A percentile compares a stretch with the other conserved stretches of the same genome.
Evolutionary conservation across 2,888 invertebrate genomes (phyloP).

Genomic region (Ctenicera cuprea): DNA sequence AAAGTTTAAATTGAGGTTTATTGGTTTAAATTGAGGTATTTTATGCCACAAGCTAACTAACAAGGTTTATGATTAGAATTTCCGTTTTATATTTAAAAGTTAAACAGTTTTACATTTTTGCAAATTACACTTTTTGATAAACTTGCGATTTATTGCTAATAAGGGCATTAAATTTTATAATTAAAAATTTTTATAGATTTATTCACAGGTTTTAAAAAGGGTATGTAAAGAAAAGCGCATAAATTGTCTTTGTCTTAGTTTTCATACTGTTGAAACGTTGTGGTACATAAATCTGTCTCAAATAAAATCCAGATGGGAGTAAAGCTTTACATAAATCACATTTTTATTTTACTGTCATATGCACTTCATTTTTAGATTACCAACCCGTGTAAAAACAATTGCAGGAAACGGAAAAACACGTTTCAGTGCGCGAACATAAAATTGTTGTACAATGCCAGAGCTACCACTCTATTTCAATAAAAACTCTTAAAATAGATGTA

Average conservation of each 20-base stretch:
- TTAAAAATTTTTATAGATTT: neutral
- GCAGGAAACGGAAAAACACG: neutral
- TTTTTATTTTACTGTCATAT: constrained; percentile 33
- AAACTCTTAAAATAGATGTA: constrained; percentile 27
- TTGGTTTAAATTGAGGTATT: constrained; percentile 9
- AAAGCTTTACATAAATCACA: constrained; percentile 25
- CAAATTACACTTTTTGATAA: neutral
- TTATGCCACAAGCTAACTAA: neutral
- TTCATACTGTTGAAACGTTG: constrained; percentile 8
- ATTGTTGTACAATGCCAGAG: neutral
- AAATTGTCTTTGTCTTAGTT: constrained; percentile 4
- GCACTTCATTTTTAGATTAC: constrained; percentile 17
- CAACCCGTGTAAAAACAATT: neutral
- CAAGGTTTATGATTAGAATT: neutral
- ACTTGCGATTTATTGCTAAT: neutral
- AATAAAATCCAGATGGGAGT: constrained; percentile 13
- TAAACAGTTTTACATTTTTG: neutral
- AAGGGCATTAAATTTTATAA: neutral
- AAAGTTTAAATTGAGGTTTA: constrained; percentile 26
- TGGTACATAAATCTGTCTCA: constrained; percentile 17
- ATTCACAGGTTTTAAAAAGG: neutral
- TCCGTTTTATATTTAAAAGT: neutral
- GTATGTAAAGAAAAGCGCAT: neutral
- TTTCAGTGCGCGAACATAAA: neutral
- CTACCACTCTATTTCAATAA: constrained; percentile 15